Conservation (phyloP, 2,888 invertebrate species). For the Caenorhabditis japonica region DNA sequence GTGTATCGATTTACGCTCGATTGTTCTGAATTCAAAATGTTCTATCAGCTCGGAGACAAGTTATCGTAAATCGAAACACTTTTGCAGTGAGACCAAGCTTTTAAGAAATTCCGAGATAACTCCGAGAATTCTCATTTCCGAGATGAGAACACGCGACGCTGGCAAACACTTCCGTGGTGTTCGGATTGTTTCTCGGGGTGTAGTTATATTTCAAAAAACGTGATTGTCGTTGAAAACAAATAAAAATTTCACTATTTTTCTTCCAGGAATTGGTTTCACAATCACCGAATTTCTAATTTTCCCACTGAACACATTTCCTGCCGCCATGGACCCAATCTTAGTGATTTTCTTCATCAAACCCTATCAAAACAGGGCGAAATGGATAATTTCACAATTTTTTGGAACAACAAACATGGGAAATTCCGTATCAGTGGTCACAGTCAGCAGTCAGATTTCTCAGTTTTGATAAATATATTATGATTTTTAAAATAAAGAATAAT, state of each 20-base stretch:
- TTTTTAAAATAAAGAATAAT: background rate
- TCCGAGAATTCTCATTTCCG: no score
- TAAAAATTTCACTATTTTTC: background rate
- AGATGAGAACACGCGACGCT: no score
- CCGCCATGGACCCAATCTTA: constrained; percentile 24
- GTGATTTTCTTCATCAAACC: constrained; percentile 31
- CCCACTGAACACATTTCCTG: constrained; percentile 32
- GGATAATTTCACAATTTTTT: constrained; percentile 12
- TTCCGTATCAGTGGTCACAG: constrained; percentile 3
- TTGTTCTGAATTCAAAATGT: no score
- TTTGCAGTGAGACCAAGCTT: no score
- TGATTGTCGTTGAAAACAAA: background rate
- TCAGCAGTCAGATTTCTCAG: constrained; percentile 23
- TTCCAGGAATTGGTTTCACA: constrained; percentile 16
- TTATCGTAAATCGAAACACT: no score
- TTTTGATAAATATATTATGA: constrained; percentile 1
- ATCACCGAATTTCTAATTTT: constrained; percentile 35
- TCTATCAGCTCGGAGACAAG: no score
- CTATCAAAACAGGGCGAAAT: constrained; percentile 25
- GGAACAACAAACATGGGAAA: background rate
- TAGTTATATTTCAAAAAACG: background rate
- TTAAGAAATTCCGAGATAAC: no score
- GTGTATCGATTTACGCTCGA: no score
- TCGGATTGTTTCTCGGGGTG: background rate
- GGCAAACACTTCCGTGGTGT: no score